Evolutionary conservation across 2,113 vertebrate species (phyloP), one percentile per base, ranked within the genome.

Genomic region (Austrofundulus limnaeus): DNA sequence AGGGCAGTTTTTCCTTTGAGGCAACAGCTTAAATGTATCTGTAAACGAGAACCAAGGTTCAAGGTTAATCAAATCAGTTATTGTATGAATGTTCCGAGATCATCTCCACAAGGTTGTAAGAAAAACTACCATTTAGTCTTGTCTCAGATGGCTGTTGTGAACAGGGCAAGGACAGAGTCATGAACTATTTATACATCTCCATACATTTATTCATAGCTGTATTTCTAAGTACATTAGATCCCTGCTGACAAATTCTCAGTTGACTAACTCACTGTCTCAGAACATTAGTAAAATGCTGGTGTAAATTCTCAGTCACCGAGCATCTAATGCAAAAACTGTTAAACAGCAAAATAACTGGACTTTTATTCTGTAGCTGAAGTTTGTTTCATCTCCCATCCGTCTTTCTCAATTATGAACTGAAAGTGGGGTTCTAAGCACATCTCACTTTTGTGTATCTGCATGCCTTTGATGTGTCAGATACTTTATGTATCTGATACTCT

Each of bases 231-330:
- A 58, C 55, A 64, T 61, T 57, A 54, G 45, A 43, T 63, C 78
- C 51, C 61, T 75, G 77, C 59, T 71, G 72, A 73, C 68, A 70
- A 38, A 19, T 56, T 66, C 64, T 56, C 58, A 84, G 85, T 71
- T 82, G 60, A 83, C 76, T 78, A 67, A 83, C 78, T 78, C 81
- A 75, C 75, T 45, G 68, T 70, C 20, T 14, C 13, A 48, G 12
- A 23, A 48, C 46, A 48, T 14, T 2, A 48, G 21, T 14, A 23
- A 28, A 28, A n/a, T n/a, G n/a, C n/a, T 28, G 25, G 25, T 28
- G 25, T n/a, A 28, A 28, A 4, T 28, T 28, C 25, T 28, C 3
- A 28, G 25, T 28, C 25, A 4, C 25, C 25, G 7, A n/a, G n/a
- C n/a, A n/a, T n/a, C n/a, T n/a, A n/a, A n/a, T n/a, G n/a, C n/a